Percentiles rank a stretch among this genome's conserved stretches.
These are phyloP conservation scores for Orius insidiosus DNA, from an alignment of 1,140 invertebrate genomes.

Conservation along the genomic window DNA sequence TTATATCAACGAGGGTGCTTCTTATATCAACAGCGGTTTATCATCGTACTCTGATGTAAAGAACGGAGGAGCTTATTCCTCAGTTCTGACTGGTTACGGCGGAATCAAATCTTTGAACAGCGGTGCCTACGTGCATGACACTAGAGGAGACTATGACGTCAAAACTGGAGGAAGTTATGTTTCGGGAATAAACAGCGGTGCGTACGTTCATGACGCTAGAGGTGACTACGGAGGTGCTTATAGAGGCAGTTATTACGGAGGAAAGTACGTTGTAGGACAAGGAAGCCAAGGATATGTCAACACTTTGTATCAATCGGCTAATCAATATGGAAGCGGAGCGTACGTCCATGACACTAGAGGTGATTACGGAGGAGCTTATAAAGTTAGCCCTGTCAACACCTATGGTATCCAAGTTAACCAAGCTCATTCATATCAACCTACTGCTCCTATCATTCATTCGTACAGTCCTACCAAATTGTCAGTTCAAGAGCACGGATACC, in stretches of 20 bases:
- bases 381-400: slow-evolving; percentile 3
- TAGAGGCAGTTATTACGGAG: slow-evolving; percentile 25
- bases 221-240: slow-evolving; percentile 10
- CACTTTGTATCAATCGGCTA: not conserved
- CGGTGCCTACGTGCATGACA: slow-evolving; percentile 6
- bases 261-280: slow-evolving; percentile 23
- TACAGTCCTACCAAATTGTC: not conserved
- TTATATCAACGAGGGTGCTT: not conserved
- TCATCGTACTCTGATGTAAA: not conserved
- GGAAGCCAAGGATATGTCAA: not conserved
- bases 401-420: slow-evolving; percentile 7
- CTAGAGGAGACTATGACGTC: slow-evolving; percentile 6
- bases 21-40: not conserved
- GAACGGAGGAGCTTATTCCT: slow-evolving; percentile 2
- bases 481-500: slow-evolving; percentile 2
- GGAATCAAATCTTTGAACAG: not conserved
- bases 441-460: no score
- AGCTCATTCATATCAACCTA: not conserved
- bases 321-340: not conserved
- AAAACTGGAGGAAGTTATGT: not conserved
- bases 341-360: slow-evolving; percentile 22
- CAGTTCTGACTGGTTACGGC: not conserved
- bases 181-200: slow-evolving; percentile 12
- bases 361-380: slow-evolving; percentile 19
- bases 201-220: slow-evolving; percentile 11